These are phyloP conservation scores for Drosophila melanocephala DNA, from an alignment of 2,888 invertebrate species.

Conservation along the genomic window DNA sequence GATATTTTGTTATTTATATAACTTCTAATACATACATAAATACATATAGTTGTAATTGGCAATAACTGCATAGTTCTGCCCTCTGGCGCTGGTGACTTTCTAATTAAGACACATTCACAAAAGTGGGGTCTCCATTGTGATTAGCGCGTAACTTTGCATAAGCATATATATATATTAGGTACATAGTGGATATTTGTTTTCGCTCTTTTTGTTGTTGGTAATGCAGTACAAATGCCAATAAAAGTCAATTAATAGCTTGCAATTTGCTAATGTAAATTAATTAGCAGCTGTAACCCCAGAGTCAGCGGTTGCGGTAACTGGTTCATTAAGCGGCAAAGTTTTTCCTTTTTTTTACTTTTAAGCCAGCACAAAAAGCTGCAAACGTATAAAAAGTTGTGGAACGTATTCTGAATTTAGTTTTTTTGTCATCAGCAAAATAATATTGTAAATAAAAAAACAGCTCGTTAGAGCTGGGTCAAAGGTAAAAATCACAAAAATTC, in stretches of 20 bases:
- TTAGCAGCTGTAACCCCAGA: conserved; percentile 61
- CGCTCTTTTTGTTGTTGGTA: conserved; percentile 12
- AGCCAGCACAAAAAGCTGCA: conserved; percentile 22
- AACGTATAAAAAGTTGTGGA: conserved; percentile 45
- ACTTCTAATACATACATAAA: background rate
- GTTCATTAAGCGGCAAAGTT: conserved; percentile 66
- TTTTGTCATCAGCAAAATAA: conserved; percentile 7
- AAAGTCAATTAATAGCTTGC: conserved; percentile 64
- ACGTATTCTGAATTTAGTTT: conserved; percentile 50
- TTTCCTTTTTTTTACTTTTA: conserved; percentile 17
- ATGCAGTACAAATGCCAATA: conserved; percentile 51
- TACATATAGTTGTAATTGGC: background rate
- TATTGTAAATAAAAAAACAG: conserved; percentile 33
- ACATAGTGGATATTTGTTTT: conserved; percentile 27
- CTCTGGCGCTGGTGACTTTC: conserved; percentile 17
- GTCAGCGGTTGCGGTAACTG: conserved; percentile 57
- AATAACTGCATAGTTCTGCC: background rate
- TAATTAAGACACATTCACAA: conserved; percentile 59
- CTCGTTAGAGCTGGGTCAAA: conserved; percentile 57
- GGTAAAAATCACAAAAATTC: conserved; percentile 44
- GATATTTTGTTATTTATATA: background rate
- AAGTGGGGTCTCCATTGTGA: conserved; percentile 57
- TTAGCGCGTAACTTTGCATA: conserved; percentile 53
- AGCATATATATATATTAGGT: conserved; percentile 17
- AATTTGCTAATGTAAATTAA: conserved; percentile 75